Percentiles rank a stretch among this genome's conserved stretches.
Evolutionary conservation across 92 coral and sea anemone genomes (phyloP).

Genomic region (Hydrozoanthus gracilis): DNA sequence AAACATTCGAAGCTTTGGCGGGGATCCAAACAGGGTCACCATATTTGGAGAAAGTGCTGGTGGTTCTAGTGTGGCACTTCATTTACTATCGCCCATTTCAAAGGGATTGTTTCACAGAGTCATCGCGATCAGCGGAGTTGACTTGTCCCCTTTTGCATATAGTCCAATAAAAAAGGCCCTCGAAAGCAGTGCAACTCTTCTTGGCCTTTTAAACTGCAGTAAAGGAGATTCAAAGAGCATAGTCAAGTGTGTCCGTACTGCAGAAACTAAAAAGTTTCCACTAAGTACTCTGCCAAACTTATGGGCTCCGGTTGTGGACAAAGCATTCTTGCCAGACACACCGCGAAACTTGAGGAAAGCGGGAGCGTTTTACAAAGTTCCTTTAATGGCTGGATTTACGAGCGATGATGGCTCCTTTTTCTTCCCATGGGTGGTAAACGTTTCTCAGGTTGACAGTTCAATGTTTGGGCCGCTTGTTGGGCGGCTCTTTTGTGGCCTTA

Average conservation of each 20-base stretch:
- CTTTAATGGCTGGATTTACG: slow-evolving; percentile 78
- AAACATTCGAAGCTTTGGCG: slow-evolving; percentile 81
- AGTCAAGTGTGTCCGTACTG: slow-evolving; percentile 67
- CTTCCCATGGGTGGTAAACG: neutral
- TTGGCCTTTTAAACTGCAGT: slow-evolving; percentile 66
- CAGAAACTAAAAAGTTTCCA: slow-evolving; percentile 49
- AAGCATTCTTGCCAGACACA: slow-evolving; percentile 64
- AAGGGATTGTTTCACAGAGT: slow-evolving; percentile 87
- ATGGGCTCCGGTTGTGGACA: slow-evolving; percentile 73
- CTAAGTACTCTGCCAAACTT: neutral
- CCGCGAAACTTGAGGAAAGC: slow-evolving; percentile 67
- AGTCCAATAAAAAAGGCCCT: slow-evolving; percentile 66
- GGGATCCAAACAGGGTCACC: slow-evolving; percentile 83
- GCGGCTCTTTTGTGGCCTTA: neutral
- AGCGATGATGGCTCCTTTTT: slow-evolving; percentile 70
- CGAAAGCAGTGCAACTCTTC: slow-evolving; percentile 45
- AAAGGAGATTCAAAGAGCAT: slow-evolving; percentile 37
- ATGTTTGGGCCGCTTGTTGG: neutral
- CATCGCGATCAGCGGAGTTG: slow-evolving; percentile 87
- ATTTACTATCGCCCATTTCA: slow-evolving; percentile 74
- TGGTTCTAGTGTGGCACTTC: slow-evolving; percentile 95
- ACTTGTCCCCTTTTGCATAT: slow-evolving; percentile 87
- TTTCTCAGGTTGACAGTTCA: neutral
- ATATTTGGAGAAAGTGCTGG: slow-evolving; percentile 95
- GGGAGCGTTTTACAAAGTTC: slow-evolving; percentile 58